Percentiles rank a stretch among this genome's conserved stretches.
These are phyloP conservation scores for Anthopleura xanthogrammica DNA, from an alignment of 92 coral and sea anemone species.

Conservation along the genomic window DNA sequence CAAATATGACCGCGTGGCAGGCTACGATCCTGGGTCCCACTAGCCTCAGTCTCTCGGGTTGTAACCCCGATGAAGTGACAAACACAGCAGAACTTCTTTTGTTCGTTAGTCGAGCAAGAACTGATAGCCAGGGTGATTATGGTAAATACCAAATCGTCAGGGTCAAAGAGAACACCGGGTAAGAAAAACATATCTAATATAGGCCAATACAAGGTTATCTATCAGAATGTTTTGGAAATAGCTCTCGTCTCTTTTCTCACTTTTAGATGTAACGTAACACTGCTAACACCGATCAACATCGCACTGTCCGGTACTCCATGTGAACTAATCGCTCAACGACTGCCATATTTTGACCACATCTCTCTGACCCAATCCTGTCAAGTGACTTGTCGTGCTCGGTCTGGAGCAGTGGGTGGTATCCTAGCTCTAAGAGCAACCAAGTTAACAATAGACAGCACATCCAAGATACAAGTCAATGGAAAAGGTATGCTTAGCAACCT, in stretches of 20 bases:
- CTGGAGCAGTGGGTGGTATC: slow-evolving; percentile 47
- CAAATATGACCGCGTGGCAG: slow-evolving; percentile 25
- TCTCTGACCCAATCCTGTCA: slow-evolving; percentile 43
- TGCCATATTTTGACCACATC: slow-evolving; percentile 37
- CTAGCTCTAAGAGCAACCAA: slow-evolving; percentile 44
- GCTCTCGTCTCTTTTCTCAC: background rate
- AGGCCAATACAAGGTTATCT: background rate
- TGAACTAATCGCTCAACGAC: slow-evolving; percentile 37
- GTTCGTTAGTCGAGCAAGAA: slow-evolving; percentile 32
- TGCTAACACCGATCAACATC: slow-evolving; percentile 10
- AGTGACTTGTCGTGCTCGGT: slow-evolving; percentile 24
- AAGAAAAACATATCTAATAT: background rate
- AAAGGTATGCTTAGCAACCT: slow-evolving; percentile 18
- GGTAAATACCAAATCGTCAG: slow-evolving; percentile 47
- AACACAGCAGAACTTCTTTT: slow-evolving; percentile 29
- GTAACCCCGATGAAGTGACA: slow-evolving; percentile 14
- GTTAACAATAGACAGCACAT: slow-evolving; percentile 5
- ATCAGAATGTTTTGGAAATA: background rate
- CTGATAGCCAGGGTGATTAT: slow-evolving; percentile 15
- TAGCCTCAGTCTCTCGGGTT: slow-evolving; percentile 2
- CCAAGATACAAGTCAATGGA: too few relatives aligned
- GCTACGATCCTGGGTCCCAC: background rate
- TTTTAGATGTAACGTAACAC: slow-evolving; percentile 35
- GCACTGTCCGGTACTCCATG: background rate
- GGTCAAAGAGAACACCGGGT: slow-evolving; percentile 28